Base-by-base conservation (phyloP, 1,140 invertebrate genomes). In the Tetragonula clypearis region DNA sequence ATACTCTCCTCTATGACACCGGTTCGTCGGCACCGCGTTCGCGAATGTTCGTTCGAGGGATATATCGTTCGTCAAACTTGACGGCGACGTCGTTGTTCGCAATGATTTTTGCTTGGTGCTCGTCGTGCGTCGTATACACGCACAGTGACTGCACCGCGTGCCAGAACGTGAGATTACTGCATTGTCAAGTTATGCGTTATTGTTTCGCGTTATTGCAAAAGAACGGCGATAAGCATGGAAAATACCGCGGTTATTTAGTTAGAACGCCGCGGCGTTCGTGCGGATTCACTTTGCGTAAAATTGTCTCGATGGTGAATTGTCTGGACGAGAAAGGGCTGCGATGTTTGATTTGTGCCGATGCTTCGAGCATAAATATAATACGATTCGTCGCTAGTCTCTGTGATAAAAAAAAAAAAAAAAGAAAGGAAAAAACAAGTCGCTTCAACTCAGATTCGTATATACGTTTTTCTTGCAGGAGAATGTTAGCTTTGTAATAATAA, bases 1-100 rank as follows among this genome's bases (percentile, higher is more conserved):
- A 89, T 89, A 41, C 30, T 84, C 49, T 84, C 17, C 30, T 84
- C 49, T 84, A 12, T 56, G 19, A 6, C 35, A 30, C 30, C 30
- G 30, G 9, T 12, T 72, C 26, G 23, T 0, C 15, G 21, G 14
- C 30, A 62, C 49, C 82, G 30, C 30, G 30, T 30, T 30, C 1
- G 49, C 75, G 19, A 71, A 69, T 30, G 21, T 62, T 83, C 49
- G 30, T 69, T 53, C 35, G 35, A 35, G 58, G 30, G 2, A 21
- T 69, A 21, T 69, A n/a, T 68, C 65, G 56, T 11, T 53, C 49
- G 71, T 73, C 72, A n/a, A n/a, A n/a, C 41, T 56, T 5, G 41
- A 41, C 41, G 41, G 4, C 41, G 0, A 41, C 41, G 41, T 4
- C 41, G 41, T 8, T n/a, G 1, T 5, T 49, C 17, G n/a, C 11